Evolutionary conservation across 2,888 invertebrate genomes (phyloP), one percentile per base, ranked within the genome.

Genomic region (Eristalis pertinax): DNA sequence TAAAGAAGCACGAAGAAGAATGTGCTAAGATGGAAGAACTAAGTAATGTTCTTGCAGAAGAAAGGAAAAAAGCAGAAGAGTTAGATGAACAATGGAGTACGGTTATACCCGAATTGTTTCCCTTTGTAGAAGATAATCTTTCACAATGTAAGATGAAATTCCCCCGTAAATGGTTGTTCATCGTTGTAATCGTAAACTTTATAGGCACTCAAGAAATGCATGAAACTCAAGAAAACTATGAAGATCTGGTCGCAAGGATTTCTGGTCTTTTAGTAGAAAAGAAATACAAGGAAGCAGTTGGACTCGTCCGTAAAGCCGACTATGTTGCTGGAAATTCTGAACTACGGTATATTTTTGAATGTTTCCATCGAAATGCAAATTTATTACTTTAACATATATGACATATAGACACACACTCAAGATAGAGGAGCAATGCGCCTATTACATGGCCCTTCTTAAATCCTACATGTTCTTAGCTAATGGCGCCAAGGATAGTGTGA

Each of bases 1-100:
- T 95, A 56, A 94, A 95, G 73, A 94, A 96, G 89, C 94, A 95
- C 89, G 93, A 94, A 26, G 91, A 92, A 83, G 91, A 93, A 90
- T 91, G 89, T 75, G 75, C 91, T 84, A 91, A 91, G 76, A 91
- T 93, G 90, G 91, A 93, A 91, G 63, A 94, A 91, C 76, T 93
- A 91, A 77, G 92, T 91, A 89, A 94, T 91, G 88, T 94, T 93
- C 89, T 96, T 94, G 95, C 93, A 92, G 74, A 93, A 91, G 91
- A 95, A 94, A 94, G 95, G 35, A 92, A 93, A 65, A 94, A 94
- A 29, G 92, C 95, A 0, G 91, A 94, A 26, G 91, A 92, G 43
- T 91, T 94, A 1, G 94, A 95, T 58, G 93, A 94, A 56, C 92
- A 91, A 70, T 93, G 91, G 91, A 90, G 89, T 77, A 77, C 84